Base-by-base conservation (phyloP, 2,113 vertebrate genomes). In the Toxotes chatareus region DNA sequence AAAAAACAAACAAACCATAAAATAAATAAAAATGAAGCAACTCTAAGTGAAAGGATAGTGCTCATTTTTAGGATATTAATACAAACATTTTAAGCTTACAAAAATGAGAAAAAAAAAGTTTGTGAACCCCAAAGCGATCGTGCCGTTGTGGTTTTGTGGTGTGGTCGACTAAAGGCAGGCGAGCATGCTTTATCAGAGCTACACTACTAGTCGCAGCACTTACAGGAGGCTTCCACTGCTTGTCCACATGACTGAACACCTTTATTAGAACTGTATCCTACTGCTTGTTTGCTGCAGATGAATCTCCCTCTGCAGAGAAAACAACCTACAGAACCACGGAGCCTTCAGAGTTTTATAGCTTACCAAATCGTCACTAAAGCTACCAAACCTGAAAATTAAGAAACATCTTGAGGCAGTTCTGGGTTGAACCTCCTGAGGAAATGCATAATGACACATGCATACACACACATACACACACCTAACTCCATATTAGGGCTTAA, bases 11-110 rank as follows among this genome's bases (percentile, higher is more conserved):
- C 81, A 83, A 83, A 80, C 76, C 68, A 49, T 34, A 60, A 87
- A 87, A 91, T 86, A 93, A 93, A 94, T 91, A 82, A 86, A 93
- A 92, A 87, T 59, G 68, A 90, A 88, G 83, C 85, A 69, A 86
- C 67, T 80, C 86, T 90, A 87, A 76, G 80, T 73, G 68, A 86
- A 88, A 80, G 55, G 75, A 84, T 75, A 81, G 86, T 89, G 93
- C 86, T 92, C 60, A 61, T 86, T 88, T 83, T 76, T 72, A 87
- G 70, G 80, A 88, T 88, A 89, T 82, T 81, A 90, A 79, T 84
- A 90, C 70, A 91, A 76, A 90, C 73, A 72, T 60, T 74, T 88
- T 69, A 90, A 81, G 80, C 80, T 79, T 89, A 87, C 56, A 89
- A 88, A 88, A 82, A 63, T 6, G 17, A 59, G 21, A 27, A 57